Base-by-base conservation (phyloP, 1,140 invertebrate species). In the Neoseiulus cucumeris region DNA sequence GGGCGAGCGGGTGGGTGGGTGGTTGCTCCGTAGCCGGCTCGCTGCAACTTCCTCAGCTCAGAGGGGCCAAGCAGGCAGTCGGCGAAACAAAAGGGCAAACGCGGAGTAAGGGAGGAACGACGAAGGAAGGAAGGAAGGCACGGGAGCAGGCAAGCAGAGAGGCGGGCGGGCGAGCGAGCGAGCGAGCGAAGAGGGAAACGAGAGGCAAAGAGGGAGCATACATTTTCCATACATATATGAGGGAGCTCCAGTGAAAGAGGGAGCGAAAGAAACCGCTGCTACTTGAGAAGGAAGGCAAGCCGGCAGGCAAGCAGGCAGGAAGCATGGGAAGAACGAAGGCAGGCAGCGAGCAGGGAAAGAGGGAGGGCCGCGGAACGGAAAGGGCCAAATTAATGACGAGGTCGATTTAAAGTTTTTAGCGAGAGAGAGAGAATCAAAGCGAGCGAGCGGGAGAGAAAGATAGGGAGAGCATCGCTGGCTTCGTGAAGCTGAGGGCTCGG, bases 321-420 rank as follows among this genome's bases (percentile, higher is more conserved):
- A 28, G 18, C 7, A 47, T 47, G 22, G 51, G 22, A 59, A 17
- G 51, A 59, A 39, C 4, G 33, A 9, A 39, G 33, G 33, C 33
- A 39, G n/a, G 33, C 33, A 39, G 33, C 9, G 4, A 59, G 51
- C 33, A 17, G 14, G 51, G 51, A 33, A 33, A 25, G 51, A 59
- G 51, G 51, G 33, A 59, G 33, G 25, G 22, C 51, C 51, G 51
- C 25, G 4, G 22, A 59, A 33, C 51, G 51, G 51, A 59, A 33
- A 59, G 51, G 51, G 51, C 51, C 51, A 59, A 59, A 59, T 59
- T 59, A 59, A 59, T 59, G 51, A 59, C 51, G 22, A 33, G 51
- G 51, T 59, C 51, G 51, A 59, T 59, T 59, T 59, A 59, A 59
- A 59, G 51, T 59, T 59, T 59, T 59, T 59, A 59, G 51, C 51